Evolutionary conservation across 2,113 vertebrate species (phyloP), one percentile per base, ranked within the genome.

Genomic region (Halichoerus grypus): DNA sequence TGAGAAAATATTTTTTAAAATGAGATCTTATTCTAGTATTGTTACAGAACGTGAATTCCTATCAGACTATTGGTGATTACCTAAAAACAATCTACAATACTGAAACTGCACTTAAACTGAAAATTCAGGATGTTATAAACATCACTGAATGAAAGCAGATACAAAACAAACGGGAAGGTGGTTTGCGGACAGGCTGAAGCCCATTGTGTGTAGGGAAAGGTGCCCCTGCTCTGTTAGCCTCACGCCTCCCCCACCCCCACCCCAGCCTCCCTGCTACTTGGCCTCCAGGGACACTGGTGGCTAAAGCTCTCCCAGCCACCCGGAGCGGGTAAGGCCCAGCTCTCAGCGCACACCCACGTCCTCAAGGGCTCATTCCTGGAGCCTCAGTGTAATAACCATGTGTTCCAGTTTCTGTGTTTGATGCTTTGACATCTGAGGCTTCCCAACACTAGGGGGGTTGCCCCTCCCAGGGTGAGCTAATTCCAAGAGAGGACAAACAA

Each of bases 41-140:
- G 46, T 51, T 92, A 76, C 10, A 65, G 53, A 59, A 95, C 53
- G 28, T 26, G 53, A 92, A 94, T 87, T 55, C 51, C 88, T 96
- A 94, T 63, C 51, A 87, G 86, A 39, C 59, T 86, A 76, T 82
- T 79, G 92, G 69, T 57, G 72, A 76, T 80, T 49, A 81, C 53
- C 85, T 89, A 92, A 86, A 96, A 96, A 86, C 51, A 95, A 90
- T 57, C 77, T 59, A 63, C 18, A 61, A n/a, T 55, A 49, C 22
- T 36, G 31, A 91, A 93, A 89, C 4, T 82, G 46, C 51, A 88
- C 49, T 79, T 82, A 61, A 65, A 46, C 9, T 85, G 55, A 80
- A n/a, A 76, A 76, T 46, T 76, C 36, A 86, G 76, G 80, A 65
- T 53, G 61, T 69, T 59, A 79, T 71, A 80, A 80, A 93, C 14